phyloP scores from a whole-genome alignment of 1,140 invertebrate genomes.

The Lamellibrachia luymesi region DNA sequence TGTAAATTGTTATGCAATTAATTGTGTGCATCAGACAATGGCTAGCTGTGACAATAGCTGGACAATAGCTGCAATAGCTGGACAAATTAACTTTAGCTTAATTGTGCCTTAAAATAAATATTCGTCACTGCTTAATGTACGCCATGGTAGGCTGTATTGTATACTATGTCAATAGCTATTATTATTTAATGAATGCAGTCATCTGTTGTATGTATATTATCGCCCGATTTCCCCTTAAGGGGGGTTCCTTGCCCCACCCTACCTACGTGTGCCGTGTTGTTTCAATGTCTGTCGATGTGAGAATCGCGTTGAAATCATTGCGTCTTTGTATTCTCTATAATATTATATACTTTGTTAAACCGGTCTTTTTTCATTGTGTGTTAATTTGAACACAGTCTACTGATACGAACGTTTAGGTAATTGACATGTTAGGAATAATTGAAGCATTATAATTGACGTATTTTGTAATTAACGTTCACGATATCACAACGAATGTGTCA shows the following conservation, averaged over 20 bases:
- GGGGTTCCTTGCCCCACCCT: too few relatives aligned
- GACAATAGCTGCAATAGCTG: not conserved
- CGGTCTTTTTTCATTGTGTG: too few relatives aligned
- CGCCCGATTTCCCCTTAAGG: not conserved
- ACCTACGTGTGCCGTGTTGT: not conserved
- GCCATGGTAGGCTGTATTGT: not conserved
- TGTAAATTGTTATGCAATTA: too few relatives aligned
- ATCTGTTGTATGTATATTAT: not conserved
- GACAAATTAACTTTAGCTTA: not conserved
- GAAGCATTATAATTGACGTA: not conserved
- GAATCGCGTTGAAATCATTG: not conserved
- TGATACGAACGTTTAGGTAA: not conserved
- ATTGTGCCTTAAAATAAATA: not conserved
- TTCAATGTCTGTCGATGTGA: not conserved
- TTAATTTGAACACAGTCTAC: not conserved
- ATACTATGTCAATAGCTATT: not conserved
- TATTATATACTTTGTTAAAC: not conserved
- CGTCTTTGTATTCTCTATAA: not conserved
- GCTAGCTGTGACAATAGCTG: too few relatives aligned
- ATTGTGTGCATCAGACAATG: too few relatives aligned
- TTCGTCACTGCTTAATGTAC: not conserved
- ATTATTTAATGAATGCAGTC: not conserved
- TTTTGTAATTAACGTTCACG: not conserved
- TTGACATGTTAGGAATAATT: not conserved
- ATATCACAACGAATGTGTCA: not conserved